Evolutionary conservation across 2,797 vertebrate genomes (phyloP).

Genomic region (Sparidentex hasta): DNA sequence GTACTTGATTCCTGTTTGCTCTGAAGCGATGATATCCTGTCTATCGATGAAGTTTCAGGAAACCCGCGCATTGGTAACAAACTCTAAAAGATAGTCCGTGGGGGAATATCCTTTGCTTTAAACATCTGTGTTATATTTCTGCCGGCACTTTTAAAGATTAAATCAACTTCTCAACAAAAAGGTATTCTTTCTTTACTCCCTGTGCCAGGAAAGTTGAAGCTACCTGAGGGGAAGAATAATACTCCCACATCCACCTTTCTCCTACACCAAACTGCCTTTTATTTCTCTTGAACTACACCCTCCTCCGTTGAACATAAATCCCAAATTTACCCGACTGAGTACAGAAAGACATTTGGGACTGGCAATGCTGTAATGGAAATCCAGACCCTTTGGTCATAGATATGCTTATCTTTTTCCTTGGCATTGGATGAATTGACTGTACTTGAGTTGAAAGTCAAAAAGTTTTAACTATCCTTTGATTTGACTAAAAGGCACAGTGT

Average conservation of each 20-base stretch:
- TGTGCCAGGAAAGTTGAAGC: slow-evolving; percentile 66
- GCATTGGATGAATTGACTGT: slow-evolving; percentile 35
- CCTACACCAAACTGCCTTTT: slow-evolving; percentile 30
- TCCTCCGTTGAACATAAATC: slow-evolving; percentile 41
- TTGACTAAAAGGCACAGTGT: slow-evolving; percentile 20
- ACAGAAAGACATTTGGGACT: slow-evolving; percentile 32
- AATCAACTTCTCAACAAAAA: slow-evolving; percentile 62
- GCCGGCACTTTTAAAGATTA: slow-evolving; percentile 71
- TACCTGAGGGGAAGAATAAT: slow-evolving; percentile 53
- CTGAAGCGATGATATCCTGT: slow-evolving; percentile 47
- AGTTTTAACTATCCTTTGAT: slow-evolving; percentile 67
- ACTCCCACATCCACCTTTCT: slow-evolving; percentile 44
- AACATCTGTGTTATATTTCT: slow-evolving; percentile 67
- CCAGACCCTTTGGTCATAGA: slow-evolving; percentile 42
- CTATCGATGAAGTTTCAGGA: slow-evolving; percentile 65
- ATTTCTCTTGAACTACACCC: slow-evolving; percentile 40
- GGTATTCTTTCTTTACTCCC: slow-evolving; percentile 54
- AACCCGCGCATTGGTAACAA: slow-evolving; percentile 46
- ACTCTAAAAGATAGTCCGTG: slow-evolving; percentile 66
- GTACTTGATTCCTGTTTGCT: slow-evolving; percentile 47
- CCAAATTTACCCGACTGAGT: slow-evolving; percentile 33
- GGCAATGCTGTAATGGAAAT: slow-evolving; percentile 47
- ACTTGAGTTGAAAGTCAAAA: slow-evolving; percentile 55
- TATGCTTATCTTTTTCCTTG: slow-evolving; percentile 50
- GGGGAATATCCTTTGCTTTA: slow-evolving; percentile 70